Percentiles rank a stretch among this genome's conserved stretches.
phyloP scores from a whole-genome alignment of 64 coral and sea anemone species.

The Montipora cactus region DNA sequence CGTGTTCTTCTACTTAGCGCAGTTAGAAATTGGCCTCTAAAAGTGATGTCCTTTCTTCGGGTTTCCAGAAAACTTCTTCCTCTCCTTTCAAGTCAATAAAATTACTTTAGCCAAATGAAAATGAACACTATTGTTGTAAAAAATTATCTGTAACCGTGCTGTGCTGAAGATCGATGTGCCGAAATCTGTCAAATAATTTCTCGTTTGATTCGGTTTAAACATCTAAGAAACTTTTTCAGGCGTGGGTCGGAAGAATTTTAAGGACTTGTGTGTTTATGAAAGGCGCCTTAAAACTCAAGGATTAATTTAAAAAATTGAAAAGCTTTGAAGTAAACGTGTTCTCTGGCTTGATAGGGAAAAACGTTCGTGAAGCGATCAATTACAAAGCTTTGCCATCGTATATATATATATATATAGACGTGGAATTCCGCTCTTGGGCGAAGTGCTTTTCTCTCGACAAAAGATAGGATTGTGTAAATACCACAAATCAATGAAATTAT shows the following conservation, averaged over 20 bases:
- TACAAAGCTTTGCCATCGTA: background rate
- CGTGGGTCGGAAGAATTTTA: background rate
- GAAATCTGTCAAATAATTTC: too few species aligned
- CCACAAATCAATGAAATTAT: background rate
- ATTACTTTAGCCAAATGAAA: too few species aligned
- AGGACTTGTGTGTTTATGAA: background rate
- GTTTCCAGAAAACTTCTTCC: too few species aligned
- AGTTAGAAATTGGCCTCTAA: too few species aligned
- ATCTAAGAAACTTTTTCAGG: too few species aligned
- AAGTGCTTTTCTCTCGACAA: background rate
- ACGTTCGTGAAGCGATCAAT: slow-evolving; percentile 15
- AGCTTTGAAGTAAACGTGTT: slow-evolving; percentile 9
- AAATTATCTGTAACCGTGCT: too few species aligned
- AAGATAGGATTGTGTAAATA: background rate
- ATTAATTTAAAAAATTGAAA: background rate
- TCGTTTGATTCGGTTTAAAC: too few species aligned
- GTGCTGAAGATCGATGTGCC: too few species aligned
- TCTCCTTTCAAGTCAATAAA: too few species aligned
- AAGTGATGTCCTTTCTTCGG: too few species aligned
- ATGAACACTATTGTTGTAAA: too few species aligned
- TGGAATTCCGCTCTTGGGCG: background rate
- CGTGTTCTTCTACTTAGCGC: too few species aligned
- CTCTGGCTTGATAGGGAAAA: slow-evolving; percentile 55
- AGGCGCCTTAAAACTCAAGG: background rate
- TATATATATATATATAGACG: background rate